phyloP scores from a whole-genome alignment of 1,140 invertebrate genomes.

The Apocrypta bakeri region DNA sequence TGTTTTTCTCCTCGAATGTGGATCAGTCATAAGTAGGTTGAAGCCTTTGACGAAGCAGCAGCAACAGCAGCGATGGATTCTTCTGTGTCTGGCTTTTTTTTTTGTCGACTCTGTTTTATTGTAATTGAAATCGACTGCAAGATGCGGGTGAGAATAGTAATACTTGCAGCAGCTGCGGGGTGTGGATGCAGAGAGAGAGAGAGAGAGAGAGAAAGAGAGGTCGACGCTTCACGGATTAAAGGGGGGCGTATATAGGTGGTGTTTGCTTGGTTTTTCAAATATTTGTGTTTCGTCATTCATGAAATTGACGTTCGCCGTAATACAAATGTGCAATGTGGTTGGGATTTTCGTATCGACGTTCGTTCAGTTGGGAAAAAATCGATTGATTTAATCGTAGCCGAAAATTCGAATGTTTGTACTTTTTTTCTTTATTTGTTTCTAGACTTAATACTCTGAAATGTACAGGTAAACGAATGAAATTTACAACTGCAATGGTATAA shows the following conservation, averaged over 20 bases:
- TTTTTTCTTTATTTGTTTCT: too few species aligned
- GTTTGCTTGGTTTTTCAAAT: not conserved
- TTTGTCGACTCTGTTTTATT: not conserved
- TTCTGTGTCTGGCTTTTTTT: not conserved
- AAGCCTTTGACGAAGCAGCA: conserved; percentile 17
- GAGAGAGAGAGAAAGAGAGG: not conserved
- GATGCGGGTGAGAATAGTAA: not conserved
- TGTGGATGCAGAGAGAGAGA: not conserved
- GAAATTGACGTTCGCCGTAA: not conserved
- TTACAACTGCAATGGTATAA: too few species aligned
- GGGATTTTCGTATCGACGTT: too few species aligned
- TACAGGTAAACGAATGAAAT: too few species aligned
- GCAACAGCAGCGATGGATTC: not conserved
- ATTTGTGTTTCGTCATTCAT: not conserved
- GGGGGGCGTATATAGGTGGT: too few species aligned
- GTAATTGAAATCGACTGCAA: conserved; percentile 1
- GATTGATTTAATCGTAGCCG: too few species aligned
- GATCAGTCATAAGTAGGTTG: conserved; percentile 26
- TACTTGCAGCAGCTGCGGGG: not conserved
- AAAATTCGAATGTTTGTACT: too few species aligned
- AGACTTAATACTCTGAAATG: too few species aligned
- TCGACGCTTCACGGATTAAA: not conserved
- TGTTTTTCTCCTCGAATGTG: not conserved
- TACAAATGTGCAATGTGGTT: not conserved
- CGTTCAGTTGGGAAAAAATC: too few species aligned